Conservation (phyloP, 2,797 vertebrate species). For the Acropternis orthonyx region DNA sequence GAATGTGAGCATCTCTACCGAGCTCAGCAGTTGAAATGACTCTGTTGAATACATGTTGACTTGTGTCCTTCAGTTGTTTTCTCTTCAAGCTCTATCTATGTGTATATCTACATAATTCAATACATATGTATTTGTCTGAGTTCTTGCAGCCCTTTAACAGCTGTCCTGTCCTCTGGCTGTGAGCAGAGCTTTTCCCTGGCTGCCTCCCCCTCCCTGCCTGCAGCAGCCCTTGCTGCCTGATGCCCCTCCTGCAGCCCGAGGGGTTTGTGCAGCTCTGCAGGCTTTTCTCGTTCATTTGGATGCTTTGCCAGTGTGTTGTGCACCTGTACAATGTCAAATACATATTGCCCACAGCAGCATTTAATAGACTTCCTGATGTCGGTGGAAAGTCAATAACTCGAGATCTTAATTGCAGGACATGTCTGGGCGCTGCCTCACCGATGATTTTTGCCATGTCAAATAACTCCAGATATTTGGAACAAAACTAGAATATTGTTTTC, state of each 20-base stretch:
- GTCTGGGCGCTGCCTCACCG: neutral
- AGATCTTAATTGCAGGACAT: conserved; percentile 37
- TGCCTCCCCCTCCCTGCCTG: neutral
- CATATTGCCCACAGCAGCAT: conserved; percentile 35
- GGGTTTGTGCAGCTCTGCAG: neutral
- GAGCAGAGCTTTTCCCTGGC: neutral
- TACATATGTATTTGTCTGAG: neutral
- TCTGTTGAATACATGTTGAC: neutral
- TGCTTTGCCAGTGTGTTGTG: neutral
- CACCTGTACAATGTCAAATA: conserved; percentile 40
- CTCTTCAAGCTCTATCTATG: neutral
- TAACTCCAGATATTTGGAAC: neutral
- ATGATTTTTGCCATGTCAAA: neutral
- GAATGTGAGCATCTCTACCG: fast-evolving
- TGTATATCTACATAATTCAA: neutral
- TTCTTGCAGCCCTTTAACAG: neutral
- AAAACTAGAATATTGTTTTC: neutral
- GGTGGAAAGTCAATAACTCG: conserved; percentile 39
- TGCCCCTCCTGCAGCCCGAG: neutral
- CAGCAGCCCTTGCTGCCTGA: neutral
- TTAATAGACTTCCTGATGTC: conserved; percentile 53
- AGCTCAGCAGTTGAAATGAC: neutral
- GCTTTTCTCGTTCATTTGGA: neutral
- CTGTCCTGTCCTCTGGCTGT: neutral
- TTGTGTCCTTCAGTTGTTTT: neutral